Conservation (phyloP, 1,140 invertebrate species). For the Mycetomoellerius zeteki region DNA sequence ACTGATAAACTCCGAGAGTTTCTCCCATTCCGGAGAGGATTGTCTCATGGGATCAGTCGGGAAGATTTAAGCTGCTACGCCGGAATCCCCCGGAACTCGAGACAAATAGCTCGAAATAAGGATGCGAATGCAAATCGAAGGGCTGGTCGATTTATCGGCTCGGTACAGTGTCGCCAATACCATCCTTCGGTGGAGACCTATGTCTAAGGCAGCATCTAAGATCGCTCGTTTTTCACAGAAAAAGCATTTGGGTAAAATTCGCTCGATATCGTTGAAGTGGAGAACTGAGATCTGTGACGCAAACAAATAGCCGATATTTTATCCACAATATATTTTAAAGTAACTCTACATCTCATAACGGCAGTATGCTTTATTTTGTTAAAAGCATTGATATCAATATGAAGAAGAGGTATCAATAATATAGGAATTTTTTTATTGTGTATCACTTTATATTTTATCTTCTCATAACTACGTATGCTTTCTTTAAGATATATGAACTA, state of each 20-base stretch:
- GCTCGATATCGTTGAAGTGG: background rate
- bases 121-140: conserved; percentile 71
- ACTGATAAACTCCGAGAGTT: conserved; percentile 55
- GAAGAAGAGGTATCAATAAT: background rate
- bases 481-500: conserved; percentile 12
- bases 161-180: conserved; percentile 39
- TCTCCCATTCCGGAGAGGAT: conserved; percentile 46
- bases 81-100: conserved; percentile 57
- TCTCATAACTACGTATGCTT: background rate
- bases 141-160: conserved; percentile 65
- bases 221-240: conserved; percentile 56
- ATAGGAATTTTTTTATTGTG: background rate
- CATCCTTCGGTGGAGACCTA: conserved; percentile 15
- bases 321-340: conserved; percentile 34
- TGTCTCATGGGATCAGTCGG: conserved; percentile 65
- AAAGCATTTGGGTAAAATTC: conserved; percentile 46
- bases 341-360: background rate
- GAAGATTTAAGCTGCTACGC: conserved; percentile 60
- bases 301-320: conserved; percentile 38
- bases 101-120: conserved; percentile 75
- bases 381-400: background rate
- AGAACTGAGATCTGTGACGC: conserved; percentile 12
- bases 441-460: background rate
- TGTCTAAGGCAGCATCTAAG: conserved; percentile 8
- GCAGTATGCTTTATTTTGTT: background rate